Evolutionary conservation across 2,113 vertebrate species (phyloP), one percentile per base, ranked within the genome.

Genomic region (Psettodes erumei): DNA sequence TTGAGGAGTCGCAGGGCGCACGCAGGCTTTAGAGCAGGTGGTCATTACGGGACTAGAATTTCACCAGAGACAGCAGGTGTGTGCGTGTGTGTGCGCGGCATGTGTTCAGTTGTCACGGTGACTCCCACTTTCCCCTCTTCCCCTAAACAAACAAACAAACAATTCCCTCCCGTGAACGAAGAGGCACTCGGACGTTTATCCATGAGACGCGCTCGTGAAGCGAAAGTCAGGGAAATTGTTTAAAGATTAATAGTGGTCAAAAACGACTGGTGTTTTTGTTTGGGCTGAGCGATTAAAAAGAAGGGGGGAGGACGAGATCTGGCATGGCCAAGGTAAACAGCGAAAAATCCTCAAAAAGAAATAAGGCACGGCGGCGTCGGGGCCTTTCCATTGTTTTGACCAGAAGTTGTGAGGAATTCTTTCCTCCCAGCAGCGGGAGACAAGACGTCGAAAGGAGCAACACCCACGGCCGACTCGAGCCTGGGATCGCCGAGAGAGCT

Each of bases 381-480:
- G 51, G 71, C 30, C 48, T 74, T 82, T 82, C 69, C 82, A 81
- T 90, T 92, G 86, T 89, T 89, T 85, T 63, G 81, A 81, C 66
- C 45, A 25, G 27, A 56, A 79, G 82, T 90, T 87, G 75, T 77
- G 74, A 88, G 60, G 86, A 72, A 77, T 84, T 84, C 62, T 79
- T 81, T 62, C 56, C 42, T 63, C 23, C 58, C 13, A 35, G 28
- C 72, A 81, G 76, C 82, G 28, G 67, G 81, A 83, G 53, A 66
- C 37, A 19, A 72, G 33, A 66, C 12, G 53, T 38, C 32, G 83
- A 28, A 15, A 45, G 42, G n/a, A 56, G 68, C 1, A 84, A 82
- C 81, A 79, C 78, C 80, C 75, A 40, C 30, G 38, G 55, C 35
- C 27, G 64, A 69, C 71, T 67, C 25, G 47, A 21, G 63, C 43